Percentiles rank a stretch among this genome's conserved stretches.
Evolutionary conservation across 1,140 invertebrate genomes (phyloP).

Genomic region (Littorina saxatilis): DNA sequence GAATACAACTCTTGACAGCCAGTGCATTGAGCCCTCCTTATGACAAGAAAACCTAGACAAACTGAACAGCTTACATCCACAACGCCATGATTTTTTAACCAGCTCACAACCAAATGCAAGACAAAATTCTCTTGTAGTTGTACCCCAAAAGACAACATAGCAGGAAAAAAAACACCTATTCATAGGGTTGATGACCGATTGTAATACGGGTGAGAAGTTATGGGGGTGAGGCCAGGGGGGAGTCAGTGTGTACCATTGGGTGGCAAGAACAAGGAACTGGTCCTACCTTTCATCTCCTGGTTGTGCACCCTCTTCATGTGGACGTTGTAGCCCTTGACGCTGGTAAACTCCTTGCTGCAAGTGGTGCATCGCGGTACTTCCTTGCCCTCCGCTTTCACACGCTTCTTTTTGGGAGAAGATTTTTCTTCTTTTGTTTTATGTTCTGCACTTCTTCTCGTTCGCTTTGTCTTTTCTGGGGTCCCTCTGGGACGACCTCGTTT

Average conservation of each 20-base stretch:
- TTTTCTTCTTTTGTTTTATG: neutral
- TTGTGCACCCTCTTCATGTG: constrained; percentile 37
- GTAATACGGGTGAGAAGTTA: no score
- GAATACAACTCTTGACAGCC: no score
- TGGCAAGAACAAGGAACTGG: no score
- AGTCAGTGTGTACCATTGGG: neutral
- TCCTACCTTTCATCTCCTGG: constrained; percentile 28
- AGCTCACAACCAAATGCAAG: no score
- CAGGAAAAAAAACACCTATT: no score
- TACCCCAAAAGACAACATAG: no score
- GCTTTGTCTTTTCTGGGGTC: neutral
- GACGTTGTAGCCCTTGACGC: constrained; percentile 23
- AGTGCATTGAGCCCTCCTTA: no score
- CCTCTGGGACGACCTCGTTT: neutral
- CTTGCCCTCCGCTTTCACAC: neutral
- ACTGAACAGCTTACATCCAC: no score
- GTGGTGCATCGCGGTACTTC: neutral
- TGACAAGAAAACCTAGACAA: no score
- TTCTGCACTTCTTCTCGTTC: neutral
- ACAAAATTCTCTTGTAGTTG: no score
- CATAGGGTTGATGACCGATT: no score
- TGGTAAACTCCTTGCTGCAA: constrained; percentile 9
- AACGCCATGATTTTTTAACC: no score
- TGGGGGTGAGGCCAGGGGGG: neutral
- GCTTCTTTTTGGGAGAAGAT: neutral